phyloP scores from a whole-genome alignment of 2,797 vertebrate species.

The Sparidentex hasta region DNA sequence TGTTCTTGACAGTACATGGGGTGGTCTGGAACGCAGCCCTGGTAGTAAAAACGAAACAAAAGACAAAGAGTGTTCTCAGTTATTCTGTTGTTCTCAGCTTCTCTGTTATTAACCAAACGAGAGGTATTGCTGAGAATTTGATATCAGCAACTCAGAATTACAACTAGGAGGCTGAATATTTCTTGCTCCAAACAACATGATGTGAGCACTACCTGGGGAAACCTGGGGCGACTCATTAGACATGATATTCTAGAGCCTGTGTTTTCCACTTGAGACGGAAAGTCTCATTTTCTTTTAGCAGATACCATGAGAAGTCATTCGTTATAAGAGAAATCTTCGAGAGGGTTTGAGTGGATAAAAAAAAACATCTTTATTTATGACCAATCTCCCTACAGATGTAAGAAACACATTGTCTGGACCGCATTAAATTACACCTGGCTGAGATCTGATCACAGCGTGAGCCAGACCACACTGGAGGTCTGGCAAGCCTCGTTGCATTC shows the following conservation, averaged over 20 bases:
- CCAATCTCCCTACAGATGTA: constrained; percentile 34
- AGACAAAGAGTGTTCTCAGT: too few relatives aligned
- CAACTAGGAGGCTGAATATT: too few relatives aligned
- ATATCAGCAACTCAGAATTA: too few relatives aligned
- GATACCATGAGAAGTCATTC: constrained; percentile 41
- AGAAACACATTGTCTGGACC: constrained; percentile 44
- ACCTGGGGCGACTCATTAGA: constrained; percentile 4
- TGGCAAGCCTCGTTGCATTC: constrained; percentile 43
- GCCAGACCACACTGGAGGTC: constrained; percentile 58
- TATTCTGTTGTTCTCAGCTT: too few relatives aligned
- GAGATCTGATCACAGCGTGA: constrained; percentile 34
- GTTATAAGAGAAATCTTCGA: constrained; percentile 7
- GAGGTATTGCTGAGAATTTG: too few relatives aligned
- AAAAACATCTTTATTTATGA: constrained; percentile 25
- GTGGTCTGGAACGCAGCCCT: too few relatives aligned
- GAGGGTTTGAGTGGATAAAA: constrained; percentile 15
- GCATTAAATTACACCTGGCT: constrained; percentile 52
- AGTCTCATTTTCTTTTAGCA: constrained; percentile 24
- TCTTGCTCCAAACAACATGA: background rate
- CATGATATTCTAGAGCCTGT: constrained; percentile 1
- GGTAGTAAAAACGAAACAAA: too few relatives aligned
- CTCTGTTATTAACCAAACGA: too few relatives aligned
- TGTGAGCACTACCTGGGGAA: background rate
- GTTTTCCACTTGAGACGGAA: constrained; percentile 20
- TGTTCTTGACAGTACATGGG: too few relatives aligned